phyloP scores from a whole-genome alignment of 37 sponge, comb jelly and placozoan species.

The Amphimedon queenslandica region DNA sequence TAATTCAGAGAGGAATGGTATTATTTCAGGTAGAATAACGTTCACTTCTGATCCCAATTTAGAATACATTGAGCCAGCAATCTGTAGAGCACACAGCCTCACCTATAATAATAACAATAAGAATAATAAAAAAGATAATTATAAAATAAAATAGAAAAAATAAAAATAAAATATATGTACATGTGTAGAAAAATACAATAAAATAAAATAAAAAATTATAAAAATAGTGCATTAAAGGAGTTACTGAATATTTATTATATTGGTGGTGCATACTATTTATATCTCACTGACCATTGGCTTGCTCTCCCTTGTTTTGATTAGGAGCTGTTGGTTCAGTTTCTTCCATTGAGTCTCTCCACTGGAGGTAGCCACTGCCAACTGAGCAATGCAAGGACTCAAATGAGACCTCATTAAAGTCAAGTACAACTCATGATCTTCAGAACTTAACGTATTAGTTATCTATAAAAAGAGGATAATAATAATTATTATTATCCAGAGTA shows the following conservation, averaged over 20 bases:
- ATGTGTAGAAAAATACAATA: no score
- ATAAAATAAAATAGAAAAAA: not conserved
- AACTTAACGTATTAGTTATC: no score
- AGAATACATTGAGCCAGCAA: no score
- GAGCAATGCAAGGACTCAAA: constrained; percentile 74
- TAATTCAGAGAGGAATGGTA: constrained; percentile 94
- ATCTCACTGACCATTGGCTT: constrained; percentile 42
- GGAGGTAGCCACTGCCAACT: constrained; percentile 79
- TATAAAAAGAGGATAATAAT: no score
- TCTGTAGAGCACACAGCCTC: no score
- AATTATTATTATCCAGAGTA: no score
- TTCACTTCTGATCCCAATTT: constrained; percentile 77
- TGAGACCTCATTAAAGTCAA: no score
- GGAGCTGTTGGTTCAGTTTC: constrained; percentile 77
- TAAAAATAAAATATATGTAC: not conserved
- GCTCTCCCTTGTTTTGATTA: constrained; percentile 60
- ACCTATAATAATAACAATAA: constrained; percentile 60
- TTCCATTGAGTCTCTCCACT: constrained; percentile 82
- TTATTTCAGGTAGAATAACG: constrained; percentile 84
- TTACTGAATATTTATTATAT: not conserved
- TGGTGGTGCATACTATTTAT: not conserved
- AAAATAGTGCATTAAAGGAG: no score
- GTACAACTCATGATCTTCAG: no score
- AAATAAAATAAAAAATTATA: no score
- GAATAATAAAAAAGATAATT: not conserved